Conservation (phyloP, 2,888 invertebrate genomes). For the Sympetrum striolatum region DNA sequence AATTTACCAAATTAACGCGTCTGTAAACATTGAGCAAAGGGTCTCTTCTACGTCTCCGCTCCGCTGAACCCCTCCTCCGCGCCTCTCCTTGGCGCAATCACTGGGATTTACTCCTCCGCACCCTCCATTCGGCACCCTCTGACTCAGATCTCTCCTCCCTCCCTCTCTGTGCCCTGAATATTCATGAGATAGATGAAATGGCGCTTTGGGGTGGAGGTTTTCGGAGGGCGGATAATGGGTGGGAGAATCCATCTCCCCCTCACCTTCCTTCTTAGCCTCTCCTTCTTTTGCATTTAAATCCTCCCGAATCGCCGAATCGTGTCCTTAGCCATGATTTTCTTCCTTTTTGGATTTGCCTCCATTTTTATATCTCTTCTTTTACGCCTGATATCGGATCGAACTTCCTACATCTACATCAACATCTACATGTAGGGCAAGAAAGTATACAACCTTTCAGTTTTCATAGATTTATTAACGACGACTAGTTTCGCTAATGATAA, state of each 20-base stretch:
- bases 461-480: too few species aligned
- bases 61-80: constrained; percentile 48
- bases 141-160: constrained; percentile 5
- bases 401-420: too few species aligned
- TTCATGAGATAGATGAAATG: constrained; percentile 41
- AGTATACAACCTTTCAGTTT: too few species aligned
- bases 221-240: constrained; percentile 2
- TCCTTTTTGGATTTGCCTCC: too few species aligned
- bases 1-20: constrained; percentile 43
- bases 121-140: background rate
- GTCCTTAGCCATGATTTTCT: background rate
- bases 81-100: constrained; percentile 34
- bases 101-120: constrained; percentile 38
- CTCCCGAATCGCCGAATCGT: background rate
- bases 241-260: constrained; percentile 27
- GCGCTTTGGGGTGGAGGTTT: constrained; percentile 17
- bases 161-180: constrained; percentile 31
- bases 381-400: too few species aligned
- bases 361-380: too few species aligned
- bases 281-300: background rate
- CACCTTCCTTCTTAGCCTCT: background rate
- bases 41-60: constrained; percentile 57
- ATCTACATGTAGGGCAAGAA: too few species aligned
- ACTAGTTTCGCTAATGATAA: too few species aligned
- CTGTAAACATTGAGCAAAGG: constrained; percentile 50